These are phyloP conservation scores for Sporophila hypoxantha DNA, from an alignment of 2,113 vertebrate species.

Conservation along the genomic window DNA sequence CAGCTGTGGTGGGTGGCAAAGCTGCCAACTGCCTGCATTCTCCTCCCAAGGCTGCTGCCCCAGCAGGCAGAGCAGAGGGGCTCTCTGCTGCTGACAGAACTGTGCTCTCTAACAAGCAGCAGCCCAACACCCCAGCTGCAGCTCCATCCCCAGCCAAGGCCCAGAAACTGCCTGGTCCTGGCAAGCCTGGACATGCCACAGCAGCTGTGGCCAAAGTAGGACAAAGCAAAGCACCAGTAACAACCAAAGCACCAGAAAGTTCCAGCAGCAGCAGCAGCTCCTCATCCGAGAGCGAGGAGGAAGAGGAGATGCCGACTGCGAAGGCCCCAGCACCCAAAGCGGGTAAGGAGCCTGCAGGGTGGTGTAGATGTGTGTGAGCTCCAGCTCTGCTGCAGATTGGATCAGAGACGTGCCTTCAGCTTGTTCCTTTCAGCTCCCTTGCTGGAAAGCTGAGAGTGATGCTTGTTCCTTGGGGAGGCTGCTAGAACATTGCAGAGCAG, in stretches of 20 bases:
- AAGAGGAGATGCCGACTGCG: background rate
- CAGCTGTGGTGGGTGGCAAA: conserved; percentile 13
- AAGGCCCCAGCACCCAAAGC: background rate
- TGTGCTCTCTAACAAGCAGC: conserved; percentile 1
- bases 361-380: background rate
- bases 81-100: background rate
- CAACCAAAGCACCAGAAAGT: background rate
- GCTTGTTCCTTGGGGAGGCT: background rate
- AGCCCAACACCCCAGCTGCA: background rate
- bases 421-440: background rate
- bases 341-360: conserved; percentile 37
- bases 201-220: background rate
- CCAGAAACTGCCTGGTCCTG: background rate
- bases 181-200: background rate
- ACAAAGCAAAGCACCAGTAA: conserved; percentile 12
- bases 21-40: conserved; percentile 39
- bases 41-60: background rate
- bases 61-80: background rate
- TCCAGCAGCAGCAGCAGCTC: conserved; percentile 39
- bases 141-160: background rate
- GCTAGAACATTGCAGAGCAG: background rate
- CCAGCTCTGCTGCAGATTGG: background rate
- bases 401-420: background rate
- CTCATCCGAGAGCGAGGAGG: conserved; percentile 59
- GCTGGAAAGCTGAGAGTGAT: background rate